Evolutionary conservation across 2,888 invertebrate species (phyloP), one percentile per base, ranked within the genome.

Genomic region (Peribatodes rhomboidaria): DNA sequence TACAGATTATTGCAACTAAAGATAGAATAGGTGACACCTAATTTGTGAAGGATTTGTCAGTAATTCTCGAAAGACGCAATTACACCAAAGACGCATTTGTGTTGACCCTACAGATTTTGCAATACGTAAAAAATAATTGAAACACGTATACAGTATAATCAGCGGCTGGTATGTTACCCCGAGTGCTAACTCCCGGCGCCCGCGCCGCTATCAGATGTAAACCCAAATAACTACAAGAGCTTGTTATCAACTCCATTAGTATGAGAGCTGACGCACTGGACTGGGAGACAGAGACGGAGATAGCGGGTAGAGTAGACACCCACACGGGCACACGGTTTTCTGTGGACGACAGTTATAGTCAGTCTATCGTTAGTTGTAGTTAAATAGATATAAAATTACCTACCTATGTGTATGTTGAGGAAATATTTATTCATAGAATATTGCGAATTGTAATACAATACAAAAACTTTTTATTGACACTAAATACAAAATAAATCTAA

Each of bases 191-290:
- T 57, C 57, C 41, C 50, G 39, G 44, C 56, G 39, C 46, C 56
- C 33, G 41, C 27, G 35, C 22, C 31, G 42, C 44, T 65, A 76
- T 72, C 66, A 67, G 73, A 71, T 73, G 75, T 75, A 78, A 79
- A 77, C 75, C 72, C 70, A 73, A 77, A 74, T 71, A 70, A 72
- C 71, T 74, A 70, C 65, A 71, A 68, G 71, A 62, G 68, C 52
- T 47, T 54, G 67, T 78, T 78, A 79, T 79, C 77, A 67, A 60
- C 65, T 73, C 75, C 75, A 79, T 75, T 77, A 78, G 75, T 55
- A 65, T 59, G 59, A 68, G 68, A 65, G 68, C 47, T 46, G 37
- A 8, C 55, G 10, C 50, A 27, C 14, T 65, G 46, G 2, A 59
- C 11, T 1, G 22, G 8, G 13, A 54, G 7, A 49, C 61, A 66